Evolutionary conservation across 2,113 vertebrate genomes (phyloP), one percentile per base, ranked within the genome.

Genomic region (Caretta caretta): DNA sequence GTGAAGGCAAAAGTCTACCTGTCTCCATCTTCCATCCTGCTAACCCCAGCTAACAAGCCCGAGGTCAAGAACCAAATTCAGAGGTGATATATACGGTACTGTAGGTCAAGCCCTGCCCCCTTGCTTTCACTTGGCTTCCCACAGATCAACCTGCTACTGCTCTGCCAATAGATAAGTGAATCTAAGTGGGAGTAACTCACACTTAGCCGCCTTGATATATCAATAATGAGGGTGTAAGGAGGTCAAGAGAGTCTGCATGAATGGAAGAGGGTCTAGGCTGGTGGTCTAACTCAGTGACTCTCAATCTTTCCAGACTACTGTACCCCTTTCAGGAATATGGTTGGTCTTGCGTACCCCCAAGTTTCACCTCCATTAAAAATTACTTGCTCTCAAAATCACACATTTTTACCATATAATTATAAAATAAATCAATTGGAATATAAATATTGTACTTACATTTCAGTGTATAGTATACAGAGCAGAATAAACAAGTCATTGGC

Each of bases 1-100:
- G 94, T 94, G 87, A 94, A 80, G 90, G 94, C 83, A 93, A 92
- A 96, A 93, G 57, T n/a, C 19, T 48, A 91, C 11, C 53, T 91
- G 86, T 6, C 53, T 86, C 27, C 72, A 94, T 83, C 69, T 56
- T 17, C 22, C 10, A 78, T 80, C 54, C 62, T 51, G 8, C 31
- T 90, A 75, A 89, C 38, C 94, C 92, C 38, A 89, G 93, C 94
- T 91, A 11, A 92, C 4, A 83, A 90, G 95, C 83, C 89, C 90
- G 42, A 90, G 72, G 5, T 84, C 78, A 89, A 94, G 93, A 90
- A 92, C 29, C 14, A 90, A 90, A 83, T 93, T 80, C 94, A 96
- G 90, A 83, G 81, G 79, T 87, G 0, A 0, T 17, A 93, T 42
- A 56, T 10, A 35, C 83, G 48, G 93, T 84, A 42, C 4, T 10